Evolutionary conservation across 1,140 invertebrate genomes (phyloP), one percentile per base, ranked within the genome.

Genomic region (Adelges cooleyi): DNA sequence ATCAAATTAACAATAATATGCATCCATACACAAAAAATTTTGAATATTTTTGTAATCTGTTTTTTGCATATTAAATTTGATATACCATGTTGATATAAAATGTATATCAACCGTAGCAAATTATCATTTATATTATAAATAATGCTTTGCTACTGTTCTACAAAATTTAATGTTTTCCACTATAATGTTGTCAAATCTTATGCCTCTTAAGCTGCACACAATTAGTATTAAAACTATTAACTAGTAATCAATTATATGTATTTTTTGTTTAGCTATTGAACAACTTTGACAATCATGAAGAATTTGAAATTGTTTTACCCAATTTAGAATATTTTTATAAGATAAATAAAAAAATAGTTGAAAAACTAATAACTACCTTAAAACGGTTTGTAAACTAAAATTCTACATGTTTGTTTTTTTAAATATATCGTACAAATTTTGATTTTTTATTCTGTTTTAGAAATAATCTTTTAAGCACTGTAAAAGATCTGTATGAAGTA

Each of bases 401-500:
- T n/a, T n/a, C n/a, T n/a, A n/a, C n/a, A n/a, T n/a, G n/a, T n/a
- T n/a, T n/a, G n/a, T n/a, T n/a, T n/a, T n/a, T 25, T 15, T 59
- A 13, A 53, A 0, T 54, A 38, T 10, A 54, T 51, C 44, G 8
- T 29, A 25, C 53, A 8, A 27, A 27, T 40, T 23, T 4, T 22
- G 11, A 20, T 50, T 48, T 36, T 1, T 17, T 66, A 65, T 67
- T 48, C 66, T 70, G 38, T 72, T 70, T n/a, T 42, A 78, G 79
- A 67, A 77, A 80, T n/a, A 76, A 79, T 66, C 80, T 79, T 53
- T 71, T 83, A 4, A 73, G 75, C 8, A 74, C 78, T 67, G 76
- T 83, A 6, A 76, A 83, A 70, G 76, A 79, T 65, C 72, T 86
- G 1, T 84, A 82, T 71, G 78, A 83, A 5, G 74, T 78, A 9